Evolutionary conservation across 2,888 invertebrate genomes (phyloP).

Genomic region (Lepidocyrtinus sp.): DNA sequence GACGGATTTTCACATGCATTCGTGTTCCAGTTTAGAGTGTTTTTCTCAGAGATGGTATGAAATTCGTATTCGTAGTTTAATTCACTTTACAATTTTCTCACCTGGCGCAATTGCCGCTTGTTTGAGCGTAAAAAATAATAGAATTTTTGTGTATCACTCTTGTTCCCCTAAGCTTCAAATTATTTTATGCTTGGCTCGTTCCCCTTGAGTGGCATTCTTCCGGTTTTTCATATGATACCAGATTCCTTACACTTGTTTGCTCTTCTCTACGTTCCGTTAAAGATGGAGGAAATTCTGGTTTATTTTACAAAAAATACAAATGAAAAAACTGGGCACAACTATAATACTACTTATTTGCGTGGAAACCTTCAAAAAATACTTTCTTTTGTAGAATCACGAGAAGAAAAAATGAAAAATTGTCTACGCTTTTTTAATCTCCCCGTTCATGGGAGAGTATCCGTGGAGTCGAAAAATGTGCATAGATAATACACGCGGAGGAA

Average conservation of each 20-base stretch:
- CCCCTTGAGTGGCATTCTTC: not conserved
- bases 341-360: not conserved
- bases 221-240: not conserved
- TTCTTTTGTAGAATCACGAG: not conserved
- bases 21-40: too few species aligned
- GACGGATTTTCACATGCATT: too few species aligned
- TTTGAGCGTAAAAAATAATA: conserved; percentile 4
- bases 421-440: conserved; percentile 9
- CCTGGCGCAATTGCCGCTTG: not conserved
- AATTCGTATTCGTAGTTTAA: too few species aligned
- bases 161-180: not conserved
- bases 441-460: not conserved
- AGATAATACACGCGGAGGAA: conserved; percentile 8
- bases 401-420: conserved; percentile 15
- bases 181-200: not conserved
- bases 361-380: not conserved
- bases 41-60: too few species aligned
- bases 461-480: conserved; percentile 5
- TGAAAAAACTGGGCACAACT: not conserved
- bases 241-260: not conserved
- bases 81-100: conserved; percentile 18
- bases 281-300: conserved; percentile 5
- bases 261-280: not conserved
- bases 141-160: not conserved
- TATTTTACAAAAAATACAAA: conserved; percentile 3